Conservation (phyloP, 1,140 invertebrate genomes). For the Drosophila pseudoobscura region DNA sequence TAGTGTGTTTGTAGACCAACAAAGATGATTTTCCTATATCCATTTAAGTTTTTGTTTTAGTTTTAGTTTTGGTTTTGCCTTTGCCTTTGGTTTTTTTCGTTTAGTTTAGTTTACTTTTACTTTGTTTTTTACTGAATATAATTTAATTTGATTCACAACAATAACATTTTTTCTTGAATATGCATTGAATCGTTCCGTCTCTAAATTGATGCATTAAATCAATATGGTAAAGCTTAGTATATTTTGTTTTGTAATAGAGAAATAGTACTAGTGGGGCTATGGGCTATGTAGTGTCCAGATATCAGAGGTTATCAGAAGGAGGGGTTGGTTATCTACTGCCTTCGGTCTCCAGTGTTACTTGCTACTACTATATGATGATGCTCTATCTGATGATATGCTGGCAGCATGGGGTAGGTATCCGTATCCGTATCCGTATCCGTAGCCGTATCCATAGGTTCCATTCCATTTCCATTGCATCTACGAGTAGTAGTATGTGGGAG, state of each 20-base stretch:
- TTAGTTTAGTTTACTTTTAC: conserved; percentile 15
- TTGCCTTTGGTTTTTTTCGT: conserved; percentile 15
- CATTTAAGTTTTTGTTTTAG: conserved; percentile 14
- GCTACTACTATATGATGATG: too few species aligned
- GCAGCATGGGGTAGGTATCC: too few species aligned
- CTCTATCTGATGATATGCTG: too few species aligned
- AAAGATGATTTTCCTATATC: conserved; percentile 63
- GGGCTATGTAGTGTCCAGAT: too few species aligned
- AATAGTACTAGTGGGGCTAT: too few species aligned
- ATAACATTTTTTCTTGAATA: conserved; percentile 71
- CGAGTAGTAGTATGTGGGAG: too few species aligned
- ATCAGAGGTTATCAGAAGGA: too few species aligned
- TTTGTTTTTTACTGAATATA: conserved; percentile 50
- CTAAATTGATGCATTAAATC: conserved; percentile 11
- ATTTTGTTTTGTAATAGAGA: conserved; percentile 1
- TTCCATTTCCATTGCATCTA: too few species aligned
- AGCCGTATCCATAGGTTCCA: too few species aligned
- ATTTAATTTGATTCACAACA: conserved; percentile 79
- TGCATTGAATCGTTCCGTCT: conserved; percentile 36
- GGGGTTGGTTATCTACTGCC: too few species aligned
- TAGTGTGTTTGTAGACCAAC: conserved; percentile 51
- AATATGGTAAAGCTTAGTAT: conserved; percentile 19
- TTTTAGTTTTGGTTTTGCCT: conserved; percentile 16
- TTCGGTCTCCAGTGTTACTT: too few species aligned
- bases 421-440: too few species aligned